Evolutionary conservation across 2,888 invertebrate species (phyloP).

Genomic region (Athrips mouffetella): DNA sequence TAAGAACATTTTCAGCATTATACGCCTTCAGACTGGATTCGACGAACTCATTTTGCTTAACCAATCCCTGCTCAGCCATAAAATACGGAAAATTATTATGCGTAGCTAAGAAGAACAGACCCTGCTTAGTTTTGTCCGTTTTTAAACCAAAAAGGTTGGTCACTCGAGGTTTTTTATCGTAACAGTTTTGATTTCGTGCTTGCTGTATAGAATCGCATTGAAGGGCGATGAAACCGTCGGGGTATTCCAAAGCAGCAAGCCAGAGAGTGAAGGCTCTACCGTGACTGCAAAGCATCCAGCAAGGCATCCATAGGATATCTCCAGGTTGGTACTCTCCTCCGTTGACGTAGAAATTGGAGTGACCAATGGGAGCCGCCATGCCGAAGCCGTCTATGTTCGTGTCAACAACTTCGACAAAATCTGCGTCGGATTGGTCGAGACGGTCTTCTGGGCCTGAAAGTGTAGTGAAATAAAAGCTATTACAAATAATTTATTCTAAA

Average conservation of each 20-base stretch:
- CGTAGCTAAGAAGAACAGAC: conserved; percentile 45
- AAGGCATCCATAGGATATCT: conserved; percentile 38
- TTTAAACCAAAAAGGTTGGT: conserved; percentile 42
- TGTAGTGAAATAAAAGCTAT: too few species aligned
- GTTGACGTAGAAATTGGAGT: conserved; percentile 60
- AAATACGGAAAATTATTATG: conserved; percentile 47
- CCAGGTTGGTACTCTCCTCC: conserved; percentile 57
- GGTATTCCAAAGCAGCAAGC: conserved; percentile 42
- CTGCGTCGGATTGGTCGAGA: conserved; percentile 52
- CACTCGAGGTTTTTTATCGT: conserved; percentile 34
- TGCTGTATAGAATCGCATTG: conserved; percentile 47
- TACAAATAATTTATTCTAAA: too few species aligned
- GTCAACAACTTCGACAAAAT: conserved; percentile 50
- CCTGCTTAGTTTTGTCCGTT: conserved; percentile 35
- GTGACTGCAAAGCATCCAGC: conserved; percentile 44
- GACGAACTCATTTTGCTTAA: conserved; percentile 43
- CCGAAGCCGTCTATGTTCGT: conserved; percentile 61
- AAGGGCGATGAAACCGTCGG: conserved; percentile 41
- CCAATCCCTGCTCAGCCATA: conserved; percentile 51
- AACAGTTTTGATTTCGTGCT: conserved; percentile 42
- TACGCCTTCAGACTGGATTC: conserved; percentile 27
- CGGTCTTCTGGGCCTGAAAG: conserved; percentile 43
- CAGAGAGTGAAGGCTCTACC: conserved; percentile 38
- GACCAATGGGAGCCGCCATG: conserved; percentile 56
- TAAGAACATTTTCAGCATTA: conserved; percentile 14